A percentile compares a stretch with the other conserved stretches of the same genome.
Evolutionary conservation across 2,113 vertebrate genomes (phyloP).

Genomic region (Vanacampus margaritifer): DNA sequence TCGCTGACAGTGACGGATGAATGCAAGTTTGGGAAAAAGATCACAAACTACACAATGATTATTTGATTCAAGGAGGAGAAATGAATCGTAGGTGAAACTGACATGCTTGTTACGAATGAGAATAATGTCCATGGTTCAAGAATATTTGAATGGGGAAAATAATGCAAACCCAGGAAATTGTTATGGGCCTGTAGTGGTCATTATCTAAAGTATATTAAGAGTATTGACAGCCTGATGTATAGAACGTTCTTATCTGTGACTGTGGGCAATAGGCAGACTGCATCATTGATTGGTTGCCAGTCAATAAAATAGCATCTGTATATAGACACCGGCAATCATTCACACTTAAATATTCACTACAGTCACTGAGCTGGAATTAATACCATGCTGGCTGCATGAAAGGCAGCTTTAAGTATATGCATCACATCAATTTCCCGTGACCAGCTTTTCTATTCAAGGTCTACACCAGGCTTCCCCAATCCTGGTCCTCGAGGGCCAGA

Average conservation of each 20-base stretch:
- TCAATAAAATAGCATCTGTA: neutral
- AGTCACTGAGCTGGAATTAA: neutral
- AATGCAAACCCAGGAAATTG: neutral
- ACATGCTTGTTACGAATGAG: conserved; percentile 4
- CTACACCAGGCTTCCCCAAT: no score
- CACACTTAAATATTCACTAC: neutral
- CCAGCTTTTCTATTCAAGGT: neutral
- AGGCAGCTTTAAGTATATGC: neutral
- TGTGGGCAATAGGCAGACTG: neutral
- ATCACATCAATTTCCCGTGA: neutral
- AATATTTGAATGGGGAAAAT: neutral
- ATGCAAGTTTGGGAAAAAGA: conserved; percentile 16
- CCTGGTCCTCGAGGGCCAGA: no score
- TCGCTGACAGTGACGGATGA: conserved; percentile 29
- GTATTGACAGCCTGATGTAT: neutral
- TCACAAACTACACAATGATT: conserved; percentile 6
- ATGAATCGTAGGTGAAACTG: conserved; percentile 1
- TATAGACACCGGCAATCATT: neutral
- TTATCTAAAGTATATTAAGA: neutral
- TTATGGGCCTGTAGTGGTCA: neutral
- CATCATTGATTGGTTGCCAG: neutral
- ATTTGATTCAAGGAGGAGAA: conserved; percentile 2
- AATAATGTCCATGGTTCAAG: neutral
- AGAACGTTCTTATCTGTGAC: neutral
- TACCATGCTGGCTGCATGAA: neutral